Evolutionary conservation across 1,140 invertebrate species (phyloP), one percentile per base, ranked within the genome.

Genomic region (Trachelipus rathkii): DNA sequence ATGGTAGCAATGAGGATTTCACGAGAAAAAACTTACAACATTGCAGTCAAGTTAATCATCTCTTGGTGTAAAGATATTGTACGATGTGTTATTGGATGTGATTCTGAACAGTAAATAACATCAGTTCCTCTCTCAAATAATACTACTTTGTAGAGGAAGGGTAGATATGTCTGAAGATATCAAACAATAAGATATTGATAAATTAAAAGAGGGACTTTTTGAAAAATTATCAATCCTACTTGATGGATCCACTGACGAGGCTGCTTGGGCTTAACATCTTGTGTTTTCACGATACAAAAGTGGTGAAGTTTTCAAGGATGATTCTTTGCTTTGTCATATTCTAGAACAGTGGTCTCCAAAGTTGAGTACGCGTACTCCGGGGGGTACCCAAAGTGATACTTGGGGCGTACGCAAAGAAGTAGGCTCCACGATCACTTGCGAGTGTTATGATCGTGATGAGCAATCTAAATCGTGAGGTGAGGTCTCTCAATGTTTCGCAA

Each of bases 1-100:
- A 21, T 69, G 67, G 67, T 69, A 21, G 9, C 67, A 69, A 9
- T 69, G 67, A 69, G 67, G 23, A 69, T 19, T 69, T 9, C 67
- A 21, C 67, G 19, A 69, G 67, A 24, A 69, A 69, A 24, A 69
- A 69, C 23, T 11, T 19, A 69, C 67, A 69, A 10, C 10, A 69
- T 69, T 69, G 67, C 23, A 10, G 67, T 10, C 9, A 15, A 69
- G 67, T 69, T 69, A 10, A 69, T 69, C 67, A 9, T 69, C 67
- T 19, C 67, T 21, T 69, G 67, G 9, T 69, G 15, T 21, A 69
- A 19, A 19, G 46, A 50, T 50, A 50, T 50, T 15, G 46, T 50
- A 10, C 15, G 46, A 9, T 50, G 15, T 15, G 15, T 50, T 9
- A 50, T 50, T 15, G 46, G 46, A 50, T 9, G 15, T 50, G 15